A percentile compares a stretch with the other conserved stretches of the same genome.
Evolutionary conservation across 2,888 invertebrate genomes (phyloP).

Genomic region (Chrysomela aeneicollis): DNA sequence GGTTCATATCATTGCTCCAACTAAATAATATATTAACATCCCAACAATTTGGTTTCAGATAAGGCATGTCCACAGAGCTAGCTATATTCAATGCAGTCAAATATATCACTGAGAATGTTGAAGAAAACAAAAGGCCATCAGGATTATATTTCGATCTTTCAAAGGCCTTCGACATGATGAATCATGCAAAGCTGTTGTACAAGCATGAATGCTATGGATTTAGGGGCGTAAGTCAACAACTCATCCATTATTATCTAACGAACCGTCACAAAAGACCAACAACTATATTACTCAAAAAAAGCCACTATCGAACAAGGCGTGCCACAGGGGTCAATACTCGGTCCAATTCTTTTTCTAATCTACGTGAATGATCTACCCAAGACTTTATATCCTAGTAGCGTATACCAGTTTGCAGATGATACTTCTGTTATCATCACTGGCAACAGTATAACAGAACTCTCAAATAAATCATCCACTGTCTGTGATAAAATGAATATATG

Average conservation of each 20-base stretch:
- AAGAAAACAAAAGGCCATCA: neutral
- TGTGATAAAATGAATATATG: neutral
- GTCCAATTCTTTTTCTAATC: neutral
- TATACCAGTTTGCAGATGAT: slow-evolving; percentile 10
- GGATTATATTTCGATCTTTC: too few species aligned
- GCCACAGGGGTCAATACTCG: slow-evolving; percentile 8
- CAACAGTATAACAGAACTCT: slow-evolving; percentile 7
- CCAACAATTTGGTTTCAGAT: neutral
- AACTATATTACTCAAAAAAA: neutral
- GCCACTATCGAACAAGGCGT: neutral
- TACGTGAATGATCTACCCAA: slow-evolving; percentile 5
- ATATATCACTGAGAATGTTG: neutral
- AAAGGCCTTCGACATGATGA: too few species aligned
- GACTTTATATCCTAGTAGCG: neutral
- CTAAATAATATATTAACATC: neutral
- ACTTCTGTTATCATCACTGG: slow-evolving; percentile 6
- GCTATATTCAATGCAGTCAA: slow-evolving; percentile 4
- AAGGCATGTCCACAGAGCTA: slow-evolving; percentile 3
- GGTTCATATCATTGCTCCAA: neutral
- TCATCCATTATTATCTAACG: too few species aligned
- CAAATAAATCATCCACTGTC: slow-evolving; percentile 3
- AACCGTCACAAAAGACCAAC: neutral
- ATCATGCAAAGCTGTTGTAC: too few species aligned
- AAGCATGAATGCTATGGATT: too few species aligned
- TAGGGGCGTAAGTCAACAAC: too few species aligned